Conservation (phyloP, 2,888 invertebrate species). For the Cerastis rubricosa region DNA sequence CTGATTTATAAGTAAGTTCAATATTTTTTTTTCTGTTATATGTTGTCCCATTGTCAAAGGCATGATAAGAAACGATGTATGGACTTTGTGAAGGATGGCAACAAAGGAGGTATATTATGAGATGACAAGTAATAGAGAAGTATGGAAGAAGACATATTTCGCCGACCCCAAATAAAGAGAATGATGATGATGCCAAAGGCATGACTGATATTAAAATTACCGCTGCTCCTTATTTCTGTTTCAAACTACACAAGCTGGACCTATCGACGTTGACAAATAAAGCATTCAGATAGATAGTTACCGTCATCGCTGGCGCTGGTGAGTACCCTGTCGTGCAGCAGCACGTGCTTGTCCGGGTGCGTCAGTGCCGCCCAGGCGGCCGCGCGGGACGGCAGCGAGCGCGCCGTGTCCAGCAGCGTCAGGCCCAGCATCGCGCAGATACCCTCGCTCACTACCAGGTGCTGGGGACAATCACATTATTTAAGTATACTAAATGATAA, state of each 20-base stretch:
- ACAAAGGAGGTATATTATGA: no score
- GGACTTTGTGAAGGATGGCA: no score
- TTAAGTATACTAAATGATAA: background rate
- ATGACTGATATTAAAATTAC: no score
- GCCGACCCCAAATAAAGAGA: no score
- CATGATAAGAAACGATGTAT: no score
- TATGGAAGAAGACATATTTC: no score
- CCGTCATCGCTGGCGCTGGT: conserved; percentile 93
- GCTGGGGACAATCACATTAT: conserved; percentile 66
- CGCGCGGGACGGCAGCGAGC: conserved; percentile 70
- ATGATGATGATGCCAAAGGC: no score
- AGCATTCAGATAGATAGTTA: conserved; percentile 65
- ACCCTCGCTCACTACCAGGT: conserved; percentile 82
- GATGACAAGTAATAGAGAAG: no score
- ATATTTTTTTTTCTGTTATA: no score
- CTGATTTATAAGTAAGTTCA: no score
- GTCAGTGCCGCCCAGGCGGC: conserved; percentile 93
- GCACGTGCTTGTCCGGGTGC: conserved; percentile 94
- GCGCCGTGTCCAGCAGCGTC: conserved; percentile 73
- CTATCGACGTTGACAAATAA: background rate
- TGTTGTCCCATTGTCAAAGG: background rate
- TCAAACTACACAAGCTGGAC: background rate
- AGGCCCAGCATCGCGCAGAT: conserved; percentile 82
- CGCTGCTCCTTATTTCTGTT: no score
- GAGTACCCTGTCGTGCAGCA: conserved; percentile 96